These are phyloP conservation scores for Falco novaeseelandiae DNA, from an alignment of 2,797 vertebrate genomes.

Conservation along the genomic window DNA sequence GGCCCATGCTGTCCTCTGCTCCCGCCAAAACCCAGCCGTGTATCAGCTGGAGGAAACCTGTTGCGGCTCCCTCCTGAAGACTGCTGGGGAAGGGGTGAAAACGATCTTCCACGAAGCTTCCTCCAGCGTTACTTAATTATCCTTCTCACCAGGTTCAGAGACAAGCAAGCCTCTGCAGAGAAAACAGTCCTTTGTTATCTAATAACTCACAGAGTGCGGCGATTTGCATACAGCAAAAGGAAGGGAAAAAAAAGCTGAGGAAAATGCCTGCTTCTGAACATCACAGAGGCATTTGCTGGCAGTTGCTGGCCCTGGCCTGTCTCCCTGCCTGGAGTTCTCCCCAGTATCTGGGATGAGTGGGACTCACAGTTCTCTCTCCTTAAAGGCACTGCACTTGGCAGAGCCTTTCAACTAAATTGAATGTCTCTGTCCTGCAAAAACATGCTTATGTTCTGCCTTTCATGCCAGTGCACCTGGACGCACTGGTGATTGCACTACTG, in stretches of 20 bases:
- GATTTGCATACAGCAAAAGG: conserved; percentile 6
- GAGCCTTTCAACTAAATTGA: background rate
- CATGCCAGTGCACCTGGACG: background rate
- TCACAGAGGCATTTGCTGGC: background rate
- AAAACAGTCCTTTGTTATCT: conserved; percentile 45
- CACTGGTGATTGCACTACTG: background rate
- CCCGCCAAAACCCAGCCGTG: background rate
- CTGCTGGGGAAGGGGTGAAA: background rate
- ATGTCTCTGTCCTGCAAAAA: background rate
- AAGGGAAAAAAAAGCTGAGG: background rate
- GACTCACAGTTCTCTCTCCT: background rate
- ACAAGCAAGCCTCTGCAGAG: background rate
- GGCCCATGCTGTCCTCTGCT: background rate
- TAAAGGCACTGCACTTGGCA: background rate
- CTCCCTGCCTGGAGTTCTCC: background rate
- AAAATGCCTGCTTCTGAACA: background rate
- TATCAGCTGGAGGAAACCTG: background rate
- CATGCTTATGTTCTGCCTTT: background rate
- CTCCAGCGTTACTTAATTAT: background rate
- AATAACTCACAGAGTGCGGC: background rate
- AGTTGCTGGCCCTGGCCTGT: background rate
- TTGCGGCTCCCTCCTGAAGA: background rate
- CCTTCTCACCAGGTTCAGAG: background rate
- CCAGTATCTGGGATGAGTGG: background rate
- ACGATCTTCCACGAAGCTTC: background rate